Percentiles rank a stretch among this genome's conserved stretches.
Conservation (phyloP, 2,888 invertebrate genomes). For the Tuberolachnus salignus region DNA sequence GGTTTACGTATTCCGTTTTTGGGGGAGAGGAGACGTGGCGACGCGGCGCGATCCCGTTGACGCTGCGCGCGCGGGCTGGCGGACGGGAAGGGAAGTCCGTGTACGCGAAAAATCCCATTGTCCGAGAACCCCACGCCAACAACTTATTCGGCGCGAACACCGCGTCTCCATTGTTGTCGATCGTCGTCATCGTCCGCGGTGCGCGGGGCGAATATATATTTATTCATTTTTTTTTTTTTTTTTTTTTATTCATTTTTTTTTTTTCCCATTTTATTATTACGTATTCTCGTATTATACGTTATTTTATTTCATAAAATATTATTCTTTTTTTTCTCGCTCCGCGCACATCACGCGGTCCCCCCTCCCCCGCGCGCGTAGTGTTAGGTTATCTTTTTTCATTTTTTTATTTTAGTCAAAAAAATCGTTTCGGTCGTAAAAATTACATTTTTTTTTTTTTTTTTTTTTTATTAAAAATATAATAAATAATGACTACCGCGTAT, state of each 20-base stretch:
- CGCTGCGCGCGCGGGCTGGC: too few relatives aligned
- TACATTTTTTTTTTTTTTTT: not conserved
- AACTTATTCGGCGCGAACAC: constrained; percentile 53
- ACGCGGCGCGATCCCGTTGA: not conserved
- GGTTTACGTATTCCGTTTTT: constrained; percentile 11
- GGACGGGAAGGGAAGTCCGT: not conserved
- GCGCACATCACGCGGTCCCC: not conserved
- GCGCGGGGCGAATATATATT: not conserved
- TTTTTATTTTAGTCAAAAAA: constrained; percentile 12
- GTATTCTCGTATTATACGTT: not conserved
- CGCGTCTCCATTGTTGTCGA: constrained; percentile 45
- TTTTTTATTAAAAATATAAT: constrained; percentile 34
- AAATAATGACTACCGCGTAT: constrained; percentile 21
- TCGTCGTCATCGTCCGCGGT: not conserved
- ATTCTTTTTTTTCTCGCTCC: not conserved
- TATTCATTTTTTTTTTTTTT: too few relatives aligned
- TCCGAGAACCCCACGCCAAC: constrained; percentile 31
- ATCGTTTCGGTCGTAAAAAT: constrained; percentile 9
- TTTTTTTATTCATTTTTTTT: not conserved
- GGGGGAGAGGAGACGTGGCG: not conserved
- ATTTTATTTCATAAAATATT: constrained; percentile 9
- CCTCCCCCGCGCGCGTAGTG: not conserved
- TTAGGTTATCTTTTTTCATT: not conserved
- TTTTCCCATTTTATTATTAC: too few relatives aligned
- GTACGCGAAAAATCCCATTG: constrained; percentile 49